A percentile compares a stretch with the other conserved stretches of the same genome.
Evolutionary conservation across 2,888 invertebrate genomes (phyloP).

Genomic region (Hirtodrosophila confusa): DNA sequence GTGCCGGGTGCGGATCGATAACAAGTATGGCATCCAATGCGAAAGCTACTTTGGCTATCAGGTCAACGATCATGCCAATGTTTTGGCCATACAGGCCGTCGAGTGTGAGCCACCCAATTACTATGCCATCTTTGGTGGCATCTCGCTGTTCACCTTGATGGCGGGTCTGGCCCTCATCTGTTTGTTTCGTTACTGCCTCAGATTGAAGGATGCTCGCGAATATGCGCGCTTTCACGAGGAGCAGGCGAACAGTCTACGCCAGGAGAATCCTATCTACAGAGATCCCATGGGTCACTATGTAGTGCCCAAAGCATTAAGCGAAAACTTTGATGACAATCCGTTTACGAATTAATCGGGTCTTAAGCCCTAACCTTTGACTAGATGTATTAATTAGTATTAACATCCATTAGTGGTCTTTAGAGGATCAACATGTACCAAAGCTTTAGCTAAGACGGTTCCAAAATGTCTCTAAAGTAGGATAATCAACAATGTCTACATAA

Average conservation of each 20-base stretch:
- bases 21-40: slow-evolving; percentile 77
- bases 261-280: slow-evolving; percentile 86
- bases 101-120: slow-evolving; percentile 71
- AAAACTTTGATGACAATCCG: slow-evolving; percentile 64
- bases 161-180: slow-evolving; percentile 85
- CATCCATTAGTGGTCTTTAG: neutral
- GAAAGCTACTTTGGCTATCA: slow-evolving; percentile 81
- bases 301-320: slow-evolving; percentile 84
- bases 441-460: neutral
- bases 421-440: slow-evolving; percentile 12
- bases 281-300: slow-evolving; percentile 86
- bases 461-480: slow-evolving; percentile 28
- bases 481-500: slow-evolving; percentile 33
- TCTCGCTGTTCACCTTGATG: slow-evolving; percentile 85
- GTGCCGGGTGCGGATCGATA: slow-evolving; percentile 78
- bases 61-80: slow-evolving; percentile 63
- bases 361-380: neutral
- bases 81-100: slow-evolving; percentile 72
- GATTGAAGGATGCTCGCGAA: slow-evolving; percentile 85
- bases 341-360: slow-evolving; percentile 48
- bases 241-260: slow-evolving; percentile 34
- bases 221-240: slow-evolving; percentile 86
- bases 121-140: slow-evolving; percentile 74
- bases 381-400: slow-evolving; percentile 1
- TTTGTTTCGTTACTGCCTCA: slow-evolving; percentile 84